Conservation (phyloP, 1,140 invertebrate species). For the Drosophila bipectinata region DNA sequence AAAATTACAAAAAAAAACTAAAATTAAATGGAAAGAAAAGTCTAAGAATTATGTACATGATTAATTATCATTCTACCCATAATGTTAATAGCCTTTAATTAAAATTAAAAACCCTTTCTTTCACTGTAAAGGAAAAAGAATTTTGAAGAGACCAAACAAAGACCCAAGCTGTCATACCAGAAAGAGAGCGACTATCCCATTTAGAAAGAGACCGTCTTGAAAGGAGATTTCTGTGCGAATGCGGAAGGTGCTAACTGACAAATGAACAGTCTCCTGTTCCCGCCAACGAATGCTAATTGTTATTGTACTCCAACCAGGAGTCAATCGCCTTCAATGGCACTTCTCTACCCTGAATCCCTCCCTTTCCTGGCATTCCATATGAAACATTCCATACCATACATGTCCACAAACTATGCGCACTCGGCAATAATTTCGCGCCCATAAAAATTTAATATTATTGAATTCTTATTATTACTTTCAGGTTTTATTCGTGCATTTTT, state of each 20-base stretch:
- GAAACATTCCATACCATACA: conserved; percentile 30
- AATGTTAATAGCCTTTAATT: too few relatives aligned
- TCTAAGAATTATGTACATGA: background rate
- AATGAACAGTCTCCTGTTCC: conserved; percentile 23
- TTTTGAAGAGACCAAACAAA: conserved; percentile 31
- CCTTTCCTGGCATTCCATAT: background rate
- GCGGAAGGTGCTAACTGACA: conserved; percentile 44
- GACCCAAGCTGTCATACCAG: conserved; percentile 61
- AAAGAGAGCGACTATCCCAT: conserved; percentile 3
- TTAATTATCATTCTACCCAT: background rate
- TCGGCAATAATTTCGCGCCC: conserved; percentile 60
- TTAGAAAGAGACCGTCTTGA: background rate
- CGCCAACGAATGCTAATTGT: conserved; percentile 62
- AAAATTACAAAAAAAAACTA: background rate
- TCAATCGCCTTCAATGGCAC: background rate
- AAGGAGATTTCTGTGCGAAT: conserved; percentile 17
- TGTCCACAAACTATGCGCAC: conserved; percentile 44
- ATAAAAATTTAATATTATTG: conserved; percentile 80
- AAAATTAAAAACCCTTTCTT: background rate
- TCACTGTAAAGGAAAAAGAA: conserved; percentile 2
- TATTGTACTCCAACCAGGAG: conserved; percentile 49
- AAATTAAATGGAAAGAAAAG: background rate
- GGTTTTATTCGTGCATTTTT: background rate
- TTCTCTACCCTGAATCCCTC: background rate
- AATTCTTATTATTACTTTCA: conserved; percentile 61